Base-by-base conservation (phyloP, 2,888 invertebrate species). In the Oxystoma pomonae region DNA sequence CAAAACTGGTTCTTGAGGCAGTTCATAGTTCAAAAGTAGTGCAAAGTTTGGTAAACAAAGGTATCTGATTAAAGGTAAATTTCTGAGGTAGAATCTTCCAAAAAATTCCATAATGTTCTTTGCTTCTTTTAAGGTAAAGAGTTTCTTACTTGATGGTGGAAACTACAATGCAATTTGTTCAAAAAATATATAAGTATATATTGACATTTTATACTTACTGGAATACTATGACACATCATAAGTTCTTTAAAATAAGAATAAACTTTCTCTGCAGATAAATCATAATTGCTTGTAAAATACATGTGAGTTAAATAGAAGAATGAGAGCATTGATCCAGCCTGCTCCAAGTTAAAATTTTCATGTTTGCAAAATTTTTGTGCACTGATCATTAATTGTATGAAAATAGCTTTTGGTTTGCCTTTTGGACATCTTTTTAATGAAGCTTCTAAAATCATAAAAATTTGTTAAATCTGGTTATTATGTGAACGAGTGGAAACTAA, bases 11-110 rank as follows among this genome's bases (percentile, higher is more conserved):
- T 74, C 71, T 1, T 72, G 71, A 60, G 73, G 73, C 19, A 75
- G 58, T 58, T 70, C 69, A 62, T 75, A 78, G 58, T 73, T 70
- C 21, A 77, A 66, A 60, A 73, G 65, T 55, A 79, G 71, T 49
- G 73, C 77, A 70, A 76, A 80, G 68, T 78, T 79, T 12, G 80
- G 80, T 22, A 78, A 65, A 63, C 75, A 73, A 58, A 79, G 61
- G 56, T 77, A 69, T 66, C 77, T 67, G 16, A 80, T 75, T 9
- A 81, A 67, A 1, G 80, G 80, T 56, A 80, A 68, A 69, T 80
- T 78, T 62, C 78, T 70, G 53, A 80, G 63, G 67, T 80, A 81
- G 7, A 77, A 60, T 63, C 69, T 74, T 63, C 76, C 77, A 65
- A 80, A 81, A 64, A 74, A 76, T 55, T 72, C 67, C 69, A 78